A percentile compares a stretch with the other conserved stretches of the same genome.
These are phyloP conservation scores for Equus quagga DNA, from an alignment of 2,113 vertebrate species.

Conservation along the genomic window DNA sequence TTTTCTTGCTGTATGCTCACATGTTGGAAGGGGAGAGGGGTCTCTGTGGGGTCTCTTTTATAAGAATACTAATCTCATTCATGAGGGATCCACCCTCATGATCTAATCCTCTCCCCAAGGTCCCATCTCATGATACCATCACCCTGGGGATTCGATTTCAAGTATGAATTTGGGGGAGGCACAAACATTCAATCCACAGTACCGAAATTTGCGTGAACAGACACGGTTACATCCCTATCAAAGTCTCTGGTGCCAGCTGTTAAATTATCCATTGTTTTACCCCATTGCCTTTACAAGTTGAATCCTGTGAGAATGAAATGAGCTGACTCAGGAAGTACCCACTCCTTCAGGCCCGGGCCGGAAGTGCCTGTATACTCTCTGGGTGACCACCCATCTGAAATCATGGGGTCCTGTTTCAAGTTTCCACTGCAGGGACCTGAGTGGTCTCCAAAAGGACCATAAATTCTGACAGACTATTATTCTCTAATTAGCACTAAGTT, in stretches of 20 bases:
- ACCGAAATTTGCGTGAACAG: neutral
- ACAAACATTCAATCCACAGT: neutral
- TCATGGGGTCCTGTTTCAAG: neutral
- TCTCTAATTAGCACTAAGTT: neutral
- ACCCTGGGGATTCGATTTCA: neutral
- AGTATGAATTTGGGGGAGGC: neutral
- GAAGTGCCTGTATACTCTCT: neutral
- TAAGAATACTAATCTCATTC: neutral
- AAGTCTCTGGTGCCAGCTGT: neutral
- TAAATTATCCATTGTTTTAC: neutral
- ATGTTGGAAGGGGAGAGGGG: neutral
- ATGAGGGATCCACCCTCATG: neutral
- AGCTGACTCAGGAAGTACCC: neutral
- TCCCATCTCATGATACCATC: neutral
- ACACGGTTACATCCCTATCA: neutral
- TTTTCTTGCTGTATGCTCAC: neutral
- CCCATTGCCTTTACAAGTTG: neutral
- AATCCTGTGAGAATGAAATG: neutral
- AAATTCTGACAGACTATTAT: neutral
- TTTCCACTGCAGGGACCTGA: neutral
- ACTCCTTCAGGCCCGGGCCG: rapidly evolving
- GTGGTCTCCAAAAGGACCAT: neutral
- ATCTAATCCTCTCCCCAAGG: neutral
- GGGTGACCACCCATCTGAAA: neutral
- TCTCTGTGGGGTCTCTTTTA: neutral